These are phyloP conservation scores for Sylvicapra grimmia DNA, from an alignment of 2,113 vertebrate species.

Conservation along the genomic window DNA sequence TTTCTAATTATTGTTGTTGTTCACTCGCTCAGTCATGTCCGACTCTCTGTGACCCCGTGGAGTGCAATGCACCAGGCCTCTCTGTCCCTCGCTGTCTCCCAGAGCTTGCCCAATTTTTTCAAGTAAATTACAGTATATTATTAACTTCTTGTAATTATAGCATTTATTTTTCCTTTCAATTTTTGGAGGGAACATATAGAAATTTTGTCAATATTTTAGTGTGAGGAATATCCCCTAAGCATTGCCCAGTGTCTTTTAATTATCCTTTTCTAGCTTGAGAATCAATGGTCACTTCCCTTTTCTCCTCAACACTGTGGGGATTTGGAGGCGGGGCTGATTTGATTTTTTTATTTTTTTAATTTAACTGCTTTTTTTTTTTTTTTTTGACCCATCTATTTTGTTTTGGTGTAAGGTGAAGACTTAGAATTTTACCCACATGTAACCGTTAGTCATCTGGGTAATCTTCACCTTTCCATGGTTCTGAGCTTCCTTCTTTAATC, in stretches of 20 bases:
- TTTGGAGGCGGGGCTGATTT: neutral
- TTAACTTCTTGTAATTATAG: neutral
- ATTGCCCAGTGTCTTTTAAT: neutral
- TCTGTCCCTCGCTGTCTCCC: neutral
- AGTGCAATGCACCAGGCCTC: neutral
- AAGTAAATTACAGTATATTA: neutral
- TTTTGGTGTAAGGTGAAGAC: neutral
- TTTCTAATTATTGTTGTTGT: neutral
- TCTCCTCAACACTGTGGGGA: neutral
- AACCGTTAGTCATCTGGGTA: neutral
- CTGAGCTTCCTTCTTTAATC: neutral
- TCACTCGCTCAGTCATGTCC: rapidly evolving
- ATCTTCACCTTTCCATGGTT: neutral
- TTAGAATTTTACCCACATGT: neutral
- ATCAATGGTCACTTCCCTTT: neutral
- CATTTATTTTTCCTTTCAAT: neutral
- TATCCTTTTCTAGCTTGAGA: neutral
- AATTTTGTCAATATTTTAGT: neutral
- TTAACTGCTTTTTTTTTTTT: neutral
- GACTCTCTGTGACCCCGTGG: neutral
- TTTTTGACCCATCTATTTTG: neutral
- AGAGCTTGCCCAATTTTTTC: neutral
- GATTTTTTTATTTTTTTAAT: neutral
- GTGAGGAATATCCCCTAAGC: neutral
- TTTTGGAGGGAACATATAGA: neutral